Evolutionary conservation across 2,797 vertebrate genomes (phyloP), one percentile per base, ranked within the genome.

Genomic region (Lithobates sylvaticus): DNA sequence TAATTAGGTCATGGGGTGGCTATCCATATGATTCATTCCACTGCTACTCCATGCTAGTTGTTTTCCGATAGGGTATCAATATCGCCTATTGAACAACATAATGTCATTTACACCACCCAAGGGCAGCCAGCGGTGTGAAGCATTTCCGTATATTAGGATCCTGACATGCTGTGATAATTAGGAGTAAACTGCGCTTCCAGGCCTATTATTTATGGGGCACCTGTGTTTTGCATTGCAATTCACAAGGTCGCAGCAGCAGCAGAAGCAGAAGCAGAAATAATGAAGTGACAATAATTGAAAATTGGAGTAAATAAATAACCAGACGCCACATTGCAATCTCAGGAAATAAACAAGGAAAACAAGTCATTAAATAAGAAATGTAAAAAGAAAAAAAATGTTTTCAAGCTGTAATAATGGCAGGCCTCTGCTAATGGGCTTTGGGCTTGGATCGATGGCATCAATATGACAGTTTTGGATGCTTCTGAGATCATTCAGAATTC

Each of bases 21-120:
- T 23, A 47, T 78, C 77, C 68, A 68, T 68, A 44, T 27, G 61
- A 68, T 36, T 34, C 64, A 65, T 26, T 26, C 21, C 2, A 2
- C 61, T 65, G 7, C 7, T n/a, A 23, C 5, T 9, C 12, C 9
- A 26, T 26, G n/a, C n/a, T 44, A 18, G 7, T 44, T 78, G 34
- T 65, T 67, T 67, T 78, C 77, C 39, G 26, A 68, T 39, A 26
- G 10, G 26, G 39, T 78, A 78, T 78, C 77, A 78, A 78, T 78
- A 78, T 67, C 67, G 39, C 44, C 65, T 68, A 68, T 68, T 34
- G 77, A 44, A 58, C 77, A 15, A 68, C 76, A 78, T 65, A 39
- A 44, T 44, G 77, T 78, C 36, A 78, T 68, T 68, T 80, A 54
- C 67, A 50, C 27, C 32, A 54, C 27, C 61, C 10, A 21, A 65